A percentile compares a stretch with the other conserved stretches of the same genome.
phyloP scores from a whole-genome alignment of 1,140 invertebrate genomes.

The Tribolium madens region DNA sequence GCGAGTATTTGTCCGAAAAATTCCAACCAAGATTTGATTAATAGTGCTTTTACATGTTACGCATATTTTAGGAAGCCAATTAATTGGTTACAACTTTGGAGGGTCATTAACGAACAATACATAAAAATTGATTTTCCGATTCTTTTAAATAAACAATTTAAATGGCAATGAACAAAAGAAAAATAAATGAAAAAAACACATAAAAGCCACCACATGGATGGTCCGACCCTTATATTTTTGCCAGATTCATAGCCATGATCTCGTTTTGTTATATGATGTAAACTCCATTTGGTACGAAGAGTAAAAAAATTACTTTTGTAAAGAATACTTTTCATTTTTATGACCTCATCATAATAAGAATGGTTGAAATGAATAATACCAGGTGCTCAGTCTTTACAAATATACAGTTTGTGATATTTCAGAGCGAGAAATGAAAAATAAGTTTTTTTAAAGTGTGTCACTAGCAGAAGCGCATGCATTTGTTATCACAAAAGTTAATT shows the following conservation, averaged over 20 bases:
- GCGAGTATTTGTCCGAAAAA: not conserved
- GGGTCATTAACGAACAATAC: not conserved
- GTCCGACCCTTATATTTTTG: not conserved
- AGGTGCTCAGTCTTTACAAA: not conserved
- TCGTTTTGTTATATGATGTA: not conserved
- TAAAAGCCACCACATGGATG: not conserved
- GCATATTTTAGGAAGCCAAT: not conserved
- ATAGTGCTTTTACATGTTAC: not conserved
- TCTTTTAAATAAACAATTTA: not conserved
- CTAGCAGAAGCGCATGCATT: not conserved
- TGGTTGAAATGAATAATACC: slow-evolving; percentile 4
- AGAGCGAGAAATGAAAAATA: not conserved
- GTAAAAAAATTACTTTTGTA: slow-evolving; percentile 3
- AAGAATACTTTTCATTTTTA: slow-evolving; percentile 26
- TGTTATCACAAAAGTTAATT: not conserved
- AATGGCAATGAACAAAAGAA: not conserved
- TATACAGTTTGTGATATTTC: not conserved
- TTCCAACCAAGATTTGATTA: not conserved
- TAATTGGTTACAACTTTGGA: not conserved
- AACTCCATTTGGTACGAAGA: not conserved
- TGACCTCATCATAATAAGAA: not conserved
- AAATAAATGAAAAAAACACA: not conserved
- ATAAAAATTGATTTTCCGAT: not conserved
- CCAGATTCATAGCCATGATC: not conserved
- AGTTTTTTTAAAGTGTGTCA: not conserved